Conservation (phyloP, 2,113 vertebrate genomes). For the Antigone vipio region DNA sequence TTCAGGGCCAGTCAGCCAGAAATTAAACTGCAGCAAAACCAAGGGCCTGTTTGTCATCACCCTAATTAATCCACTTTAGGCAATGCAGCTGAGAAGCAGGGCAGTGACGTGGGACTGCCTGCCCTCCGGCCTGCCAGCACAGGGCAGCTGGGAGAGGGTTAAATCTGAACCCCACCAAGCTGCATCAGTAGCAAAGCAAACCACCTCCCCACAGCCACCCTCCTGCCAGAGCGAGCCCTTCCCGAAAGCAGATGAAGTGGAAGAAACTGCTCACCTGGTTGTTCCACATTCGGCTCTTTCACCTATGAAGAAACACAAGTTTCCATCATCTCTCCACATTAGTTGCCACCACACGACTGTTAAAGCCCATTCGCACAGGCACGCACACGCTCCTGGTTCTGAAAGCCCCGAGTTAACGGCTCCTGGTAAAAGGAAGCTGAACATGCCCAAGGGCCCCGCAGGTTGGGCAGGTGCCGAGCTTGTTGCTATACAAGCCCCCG, state of each 20-base stretch:
- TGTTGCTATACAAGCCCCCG: neutral
- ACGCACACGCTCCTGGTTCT: neutral
- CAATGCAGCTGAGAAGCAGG: neutral
- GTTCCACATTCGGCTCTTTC: conserved; percentile 96
- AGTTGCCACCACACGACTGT: neutral
- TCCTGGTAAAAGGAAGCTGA: neutral
- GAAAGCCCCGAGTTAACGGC: neutral
- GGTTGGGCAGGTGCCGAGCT: neutral
- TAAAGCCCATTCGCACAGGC: neutral
- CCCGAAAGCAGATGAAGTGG: neutral
- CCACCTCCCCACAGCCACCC: neutral
- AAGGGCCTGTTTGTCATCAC: neutral
- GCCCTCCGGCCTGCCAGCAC: neutral
- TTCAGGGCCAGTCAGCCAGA: neutral
- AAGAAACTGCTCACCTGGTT: conserved; percentile 85
- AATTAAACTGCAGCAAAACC: neutral
- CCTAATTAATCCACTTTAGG: neutral
- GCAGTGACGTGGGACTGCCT: neutral
- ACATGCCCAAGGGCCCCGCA: neutral
- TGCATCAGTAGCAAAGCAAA: neutral
- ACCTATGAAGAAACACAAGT: conserved; percentile 75
- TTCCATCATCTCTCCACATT: neutral
- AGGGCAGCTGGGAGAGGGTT: neutral
- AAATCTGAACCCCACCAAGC: neutral
- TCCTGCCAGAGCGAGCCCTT: neutral